Percentiles rank a stretch among this genome's conserved stretches.
Conservation (phyloP, 2,113 vertebrate species). For the Holacanthus passer region DNA sequence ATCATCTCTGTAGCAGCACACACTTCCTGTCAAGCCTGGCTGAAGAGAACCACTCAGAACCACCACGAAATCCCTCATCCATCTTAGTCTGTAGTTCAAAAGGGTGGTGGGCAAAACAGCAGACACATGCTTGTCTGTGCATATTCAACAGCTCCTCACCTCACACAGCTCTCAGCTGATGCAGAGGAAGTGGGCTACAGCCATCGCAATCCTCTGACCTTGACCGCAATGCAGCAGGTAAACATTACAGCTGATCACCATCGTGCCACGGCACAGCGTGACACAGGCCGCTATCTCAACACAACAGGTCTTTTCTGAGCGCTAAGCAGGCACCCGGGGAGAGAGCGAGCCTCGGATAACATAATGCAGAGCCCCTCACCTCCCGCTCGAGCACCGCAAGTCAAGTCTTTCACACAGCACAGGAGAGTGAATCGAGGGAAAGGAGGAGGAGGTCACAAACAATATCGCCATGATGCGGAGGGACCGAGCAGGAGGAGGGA, state of each 20-base stretch:
- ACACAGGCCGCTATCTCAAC: slow-evolving; percentile 49
- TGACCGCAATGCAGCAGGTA: slow-evolving; percentile 67
- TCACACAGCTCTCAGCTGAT: slow-evolving; percentile 22
- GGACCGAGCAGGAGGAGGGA: slow-evolving; percentile 13
- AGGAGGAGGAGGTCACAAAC: slow-evolving; percentile 47
- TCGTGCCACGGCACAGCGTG: slow-evolving; percentile 35
- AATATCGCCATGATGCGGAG: slow-evolving; percentile 18
- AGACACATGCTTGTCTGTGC: slow-evolving; percentile 1
- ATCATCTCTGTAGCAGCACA: slow-evolving; percentile 50
- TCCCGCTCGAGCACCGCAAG: slow-evolving; percentile 28
- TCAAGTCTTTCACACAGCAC: slow-evolving; percentile 35
- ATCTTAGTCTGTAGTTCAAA: slow-evolving; percentile 31
- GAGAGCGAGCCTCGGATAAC: slow-evolving; percentile 46
- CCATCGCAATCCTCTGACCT: slow-evolving; percentile 59
- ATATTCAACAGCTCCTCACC: slow-evolving; percentile 24
- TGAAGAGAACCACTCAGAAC: slow-evolving; percentile 46
- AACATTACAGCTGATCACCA: slow-evolving; percentile 55
- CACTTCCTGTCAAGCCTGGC: slow-evolving; percentile 52
- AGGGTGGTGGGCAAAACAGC: neutral
- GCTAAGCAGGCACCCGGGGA: slow-evolving; percentile 41
- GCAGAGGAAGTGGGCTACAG: slow-evolving; percentile 18
- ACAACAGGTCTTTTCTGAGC: slow-evolving; percentile 56
- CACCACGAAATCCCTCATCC: slow-evolving; percentile 47
- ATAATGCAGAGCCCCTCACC: slow-evolving; percentile 48
- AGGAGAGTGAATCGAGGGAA: slow-evolving; percentile 22